A percentile compares a stretch with the other conserved stretches of the same genome.
Evolutionary conservation across 2,113 vertebrate genomes (phyloP).

Genomic region (Hemicordylus capensis): DNA sequence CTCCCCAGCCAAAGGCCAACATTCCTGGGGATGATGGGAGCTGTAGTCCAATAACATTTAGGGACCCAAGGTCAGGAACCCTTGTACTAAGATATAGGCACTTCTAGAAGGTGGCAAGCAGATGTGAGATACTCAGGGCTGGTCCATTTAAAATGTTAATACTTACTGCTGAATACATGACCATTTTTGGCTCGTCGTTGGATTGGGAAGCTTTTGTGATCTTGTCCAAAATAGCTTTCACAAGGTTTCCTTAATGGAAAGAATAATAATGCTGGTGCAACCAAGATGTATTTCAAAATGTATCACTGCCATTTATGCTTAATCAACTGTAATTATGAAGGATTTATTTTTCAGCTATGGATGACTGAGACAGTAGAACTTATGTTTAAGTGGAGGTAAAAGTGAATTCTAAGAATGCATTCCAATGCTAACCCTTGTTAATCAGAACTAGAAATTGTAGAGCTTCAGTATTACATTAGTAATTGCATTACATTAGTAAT

Average conservation of each 20-base stretch:
- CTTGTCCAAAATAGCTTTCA: conserved; percentile 82
- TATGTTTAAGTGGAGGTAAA: background rate
- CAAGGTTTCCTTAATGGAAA: conserved; percentile 81
- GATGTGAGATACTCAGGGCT: background rate
- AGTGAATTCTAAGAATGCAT: background rate
- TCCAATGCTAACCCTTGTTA: background rate
- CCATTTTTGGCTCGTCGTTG: conserved; percentile 75
- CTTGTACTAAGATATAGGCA: too few relatives aligned
- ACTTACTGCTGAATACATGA: conserved; percentile 91
- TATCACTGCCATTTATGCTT: background rate
- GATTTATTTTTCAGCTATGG: background rate
- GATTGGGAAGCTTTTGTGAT: conserved; percentile 75
- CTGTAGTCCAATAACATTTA: too few relatives aligned
- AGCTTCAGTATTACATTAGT: too few relatives aligned
- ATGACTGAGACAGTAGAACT: background rate
- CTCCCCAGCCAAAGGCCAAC: too few relatives aligned
- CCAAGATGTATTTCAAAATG: background rate
- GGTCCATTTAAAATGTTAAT: background rate
- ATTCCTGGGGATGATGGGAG: too few relatives aligned
- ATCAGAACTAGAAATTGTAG: background rate
- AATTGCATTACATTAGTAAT: too few relatives aligned
- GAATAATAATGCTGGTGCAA: conserved; percentile 12
- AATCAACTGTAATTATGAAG: background rate
- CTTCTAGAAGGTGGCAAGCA: background rate
- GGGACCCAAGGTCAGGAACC: too few relatives aligned